Evolutionary conservation across 2,888 invertebrate species (phyloP), one percentile per base, ranked within the genome.

Genomic region (Thymelicus sylvestris): DNA sequence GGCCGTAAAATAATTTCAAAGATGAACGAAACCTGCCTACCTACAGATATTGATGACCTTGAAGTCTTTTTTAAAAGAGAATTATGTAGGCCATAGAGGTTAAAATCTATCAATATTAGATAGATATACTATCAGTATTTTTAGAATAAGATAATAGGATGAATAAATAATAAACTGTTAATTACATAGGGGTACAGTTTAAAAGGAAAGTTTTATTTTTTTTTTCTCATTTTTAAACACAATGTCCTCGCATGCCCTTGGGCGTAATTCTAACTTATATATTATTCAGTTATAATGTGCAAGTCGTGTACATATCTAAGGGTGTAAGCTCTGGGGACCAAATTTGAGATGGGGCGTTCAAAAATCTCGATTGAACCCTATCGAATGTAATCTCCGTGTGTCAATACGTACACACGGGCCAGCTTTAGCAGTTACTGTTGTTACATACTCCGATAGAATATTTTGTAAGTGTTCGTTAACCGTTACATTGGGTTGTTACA

Each of bases 301-400:
- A 80, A 80, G 75, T 84, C 80, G 79, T 85, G 85, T 81, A 81
- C 75, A 79, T 78, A 77, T 79, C 77, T 80, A 86, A 87, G 90
- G 91, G 90, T 84, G 82, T 79, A 79, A 74, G 77, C 91, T 84
- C 90, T 73, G 78, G 91, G 89, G 91, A 90, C 85, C 73, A 80
- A 82, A 83, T 88, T 86, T 81, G 85, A 87, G 87, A 87, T 84
- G 84, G 86, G 86, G 87, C 81, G 84, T 81, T 86, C 90, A 90
- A 90, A 90, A 90, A 90, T 90, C 89, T 83, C 78, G 77, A 81
- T 81, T 77, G 80, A 80, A 78, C 80, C 80, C 80, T 80, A 80
- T 80, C 78, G 77, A 75, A 77, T 74, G 74, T 72, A 72, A 76
- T 76, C 74, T 76, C 75, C 41, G 70, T 71, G 62, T 76, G 74